phyloP scores from a whole-genome alignment of 2,113 vertebrate genomes.

The Argyrosomus japonicus region DNA sequence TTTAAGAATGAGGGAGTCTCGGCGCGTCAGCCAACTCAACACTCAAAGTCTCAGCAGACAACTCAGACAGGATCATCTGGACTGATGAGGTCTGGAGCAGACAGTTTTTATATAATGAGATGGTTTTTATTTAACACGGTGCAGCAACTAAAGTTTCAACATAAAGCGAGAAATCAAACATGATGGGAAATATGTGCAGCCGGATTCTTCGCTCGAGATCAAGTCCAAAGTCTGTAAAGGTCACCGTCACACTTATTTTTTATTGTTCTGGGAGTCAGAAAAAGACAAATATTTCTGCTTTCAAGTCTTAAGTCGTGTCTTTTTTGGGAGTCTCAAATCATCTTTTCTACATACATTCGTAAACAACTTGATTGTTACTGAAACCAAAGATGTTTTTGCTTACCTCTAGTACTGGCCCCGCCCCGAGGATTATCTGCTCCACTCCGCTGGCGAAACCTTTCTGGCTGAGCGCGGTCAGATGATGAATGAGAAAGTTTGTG shows the following conservation, averaged over 20 bases:
- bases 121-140: not conserved
- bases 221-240: too few relatives aligned
- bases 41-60: not conserved
- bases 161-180: too few relatives aligned
- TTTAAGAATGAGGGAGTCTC: not conserved
- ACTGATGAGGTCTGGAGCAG: not conserved
- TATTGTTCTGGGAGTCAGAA: too few relatives aligned
- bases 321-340: not conserved
- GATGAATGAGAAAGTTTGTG: conserved; percentile 99
- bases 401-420: conserved; percentile 98
- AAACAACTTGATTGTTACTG: not conserved
- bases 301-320: not conserved
- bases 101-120: not conserved
- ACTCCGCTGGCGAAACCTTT: conserved; percentile 99
- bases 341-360: not conserved
- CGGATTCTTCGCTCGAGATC: too few relatives aligned
- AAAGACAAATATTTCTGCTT: not conserved
- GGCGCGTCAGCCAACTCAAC: not conserved
- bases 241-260: too few relatives aligned
- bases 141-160: not conserved
- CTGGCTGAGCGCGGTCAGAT: conserved; percentile 98
- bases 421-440: conserved; percentile 98
- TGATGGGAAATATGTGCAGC: too few relatives aligned
- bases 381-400: conserved; percentile 53
- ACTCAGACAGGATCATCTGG: not conserved